Evolutionary conservation across 1,140 invertebrate genomes (phyloP), one percentile per base, ranked within the genome.

Genomic region (Camponotus floridanus): DNA sequence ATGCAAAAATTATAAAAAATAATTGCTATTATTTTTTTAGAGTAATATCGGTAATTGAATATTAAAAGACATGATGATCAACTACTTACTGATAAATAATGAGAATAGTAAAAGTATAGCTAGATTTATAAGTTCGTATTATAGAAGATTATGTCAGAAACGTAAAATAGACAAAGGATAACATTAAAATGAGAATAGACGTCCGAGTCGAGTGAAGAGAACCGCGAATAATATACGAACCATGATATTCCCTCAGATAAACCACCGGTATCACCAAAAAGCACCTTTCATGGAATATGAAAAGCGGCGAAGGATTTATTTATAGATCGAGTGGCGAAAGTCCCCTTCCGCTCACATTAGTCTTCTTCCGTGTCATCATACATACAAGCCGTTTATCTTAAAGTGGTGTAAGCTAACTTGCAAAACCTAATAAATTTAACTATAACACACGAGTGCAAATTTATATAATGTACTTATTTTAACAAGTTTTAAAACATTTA

Each of bases 181-280:
- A 57, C 45, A 80, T 80, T 80, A 59, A 80, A 57, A 80, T 80
- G 78, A 70, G 65, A 80, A 70, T 80, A 51, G 48, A 62, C 33
- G 9, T 68, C 31, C 45, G 9, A 80, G 33, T 55, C 18, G n/a
- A 39, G 48, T 21, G 48, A 78, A 67, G 76, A 68, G 64, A 36
- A 62, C 48, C 15, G 21, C 48, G 64, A 65, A 57, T 80, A 80
- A 80, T 80, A 80, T 80, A 70, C 36, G 65, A 31, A 80, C 64
- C 21, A 70, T 36, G 36, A 80, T 70, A 70, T 80, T 48, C 33
- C 21, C 36, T 42, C 65, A 48, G 33, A 70, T 80, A 80, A 80
- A 80, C 64, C 48, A 33, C 31, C 48, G 3, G 36, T 42, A 70
- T 70, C 36, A 42, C 48, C 36, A 57, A 80, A 80, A 68, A 80